Conservation (phyloP, 2,797 vertebrate genomes). For the Ibycter americanus region DNA sequence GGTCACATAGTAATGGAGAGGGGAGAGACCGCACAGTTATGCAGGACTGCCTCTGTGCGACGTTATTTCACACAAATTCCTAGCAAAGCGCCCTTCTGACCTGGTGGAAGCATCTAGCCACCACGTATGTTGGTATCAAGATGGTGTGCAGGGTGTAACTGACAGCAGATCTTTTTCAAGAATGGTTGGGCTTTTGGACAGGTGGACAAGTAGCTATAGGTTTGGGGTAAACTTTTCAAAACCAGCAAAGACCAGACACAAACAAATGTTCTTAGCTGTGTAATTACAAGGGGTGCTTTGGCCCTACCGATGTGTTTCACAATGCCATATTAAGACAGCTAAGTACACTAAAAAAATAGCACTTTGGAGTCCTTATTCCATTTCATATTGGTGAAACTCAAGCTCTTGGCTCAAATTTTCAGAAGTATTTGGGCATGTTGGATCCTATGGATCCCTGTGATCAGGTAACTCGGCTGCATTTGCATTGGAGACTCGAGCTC, state of each 20-base stretch:
- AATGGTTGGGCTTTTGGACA: neutral
- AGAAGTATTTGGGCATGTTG: neutral
- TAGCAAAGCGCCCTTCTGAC: neutral
- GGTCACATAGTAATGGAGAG: neutral
- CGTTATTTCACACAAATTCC: neutral
- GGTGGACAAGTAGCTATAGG: neutral
- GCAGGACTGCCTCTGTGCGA: neutral
- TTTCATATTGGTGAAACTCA: neutral
- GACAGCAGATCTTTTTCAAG: neutral
- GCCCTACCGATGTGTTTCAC: neutral
- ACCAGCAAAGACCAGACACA: neutral
- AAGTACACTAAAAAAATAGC: neutral
- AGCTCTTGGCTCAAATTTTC: neutral
- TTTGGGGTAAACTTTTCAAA: neutral
- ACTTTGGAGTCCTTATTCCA: neutral
- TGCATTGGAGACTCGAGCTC: fast-evolving
- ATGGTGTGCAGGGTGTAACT: neutral
- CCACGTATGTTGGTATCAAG: neutral
- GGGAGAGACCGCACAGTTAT: fast-evolving
- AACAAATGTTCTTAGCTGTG: neutral
- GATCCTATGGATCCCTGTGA: neutral
- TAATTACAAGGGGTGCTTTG: neutral
- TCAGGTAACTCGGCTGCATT: neutral
- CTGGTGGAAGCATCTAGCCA: neutral
- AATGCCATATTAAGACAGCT: neutral